Conservation (phyloP, 1,140 invertebrate genomes). For the Anastatus disparis region DNA sequence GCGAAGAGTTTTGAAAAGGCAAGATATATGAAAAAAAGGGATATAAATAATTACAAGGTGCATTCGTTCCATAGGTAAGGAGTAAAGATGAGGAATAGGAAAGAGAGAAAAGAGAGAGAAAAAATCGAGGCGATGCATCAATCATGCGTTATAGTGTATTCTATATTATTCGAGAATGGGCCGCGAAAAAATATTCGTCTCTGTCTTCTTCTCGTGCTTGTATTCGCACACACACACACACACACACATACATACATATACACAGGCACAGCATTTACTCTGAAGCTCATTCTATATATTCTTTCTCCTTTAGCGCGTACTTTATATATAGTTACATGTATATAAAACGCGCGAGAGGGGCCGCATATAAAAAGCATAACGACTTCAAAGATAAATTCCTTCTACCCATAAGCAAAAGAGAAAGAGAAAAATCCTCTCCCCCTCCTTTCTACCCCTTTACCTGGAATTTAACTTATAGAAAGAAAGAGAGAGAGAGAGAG, state of each 20-base stretch:
- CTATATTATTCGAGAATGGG: conserved; percentile 12
- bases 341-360: conserved; percentile 25
- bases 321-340: conserved; percentile 45
- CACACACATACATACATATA: conserved; percentile 37
- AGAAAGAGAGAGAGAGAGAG: no score
- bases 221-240: conserved; percentile 38
- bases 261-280: no score
- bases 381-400: conserved; percentile 60
- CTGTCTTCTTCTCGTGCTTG: conserved; percentile 26
- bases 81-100: no score
- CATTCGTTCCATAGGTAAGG: conserved; percentile 20
- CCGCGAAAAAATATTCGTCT: conserved; percentile 33
- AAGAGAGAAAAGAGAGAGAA: not conserved
- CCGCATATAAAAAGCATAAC: conserved; percentile 57
- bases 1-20: no score
- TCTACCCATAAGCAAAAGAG: no score
- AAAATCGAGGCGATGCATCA: conserved; percentile 20
- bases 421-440: no score
- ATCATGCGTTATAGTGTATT: conserved; percentile 2
- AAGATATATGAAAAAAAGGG: no score
- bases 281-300: no score
- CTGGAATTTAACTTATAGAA: conserved; percentile 62
- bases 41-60: conserved; percentile 17
- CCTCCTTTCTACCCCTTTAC: no score
- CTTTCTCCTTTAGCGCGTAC: conserved; percentile 11